These are phyloP conservation scores for Saturnia pavonia DNA, from an alignment of 2,888 invertebrate genomes.

Conservation along the genomic window DNA sequence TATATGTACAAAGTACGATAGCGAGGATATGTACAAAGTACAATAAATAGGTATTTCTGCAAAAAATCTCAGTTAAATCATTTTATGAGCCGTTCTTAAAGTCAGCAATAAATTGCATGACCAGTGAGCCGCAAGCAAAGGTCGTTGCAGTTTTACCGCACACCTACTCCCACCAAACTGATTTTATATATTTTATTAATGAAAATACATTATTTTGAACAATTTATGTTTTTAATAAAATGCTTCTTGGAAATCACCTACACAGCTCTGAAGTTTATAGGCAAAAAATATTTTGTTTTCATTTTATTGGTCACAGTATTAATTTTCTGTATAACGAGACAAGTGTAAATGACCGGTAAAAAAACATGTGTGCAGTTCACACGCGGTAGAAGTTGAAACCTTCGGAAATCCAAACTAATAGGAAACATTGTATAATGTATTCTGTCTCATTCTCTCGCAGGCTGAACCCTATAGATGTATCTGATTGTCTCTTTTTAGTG, in stretches of 20 bases:
- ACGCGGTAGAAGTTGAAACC: too few relatives aligned
- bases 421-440: too few relatives aligned
- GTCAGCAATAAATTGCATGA: conserved; percentile 30
- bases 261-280: not conserved
- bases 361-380: too few relatives aligned
- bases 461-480: too few relatives aligned
- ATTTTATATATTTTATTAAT: conserved; percentile 6
- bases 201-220: not conserved
- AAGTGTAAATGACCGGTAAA: too few relatives aligned
- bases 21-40: not conserved
- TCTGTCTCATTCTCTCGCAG: too few relatives aligned
- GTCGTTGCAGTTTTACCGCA: not conserved
- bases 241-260: not conserved
- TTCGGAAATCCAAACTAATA: too few relatives aligned
- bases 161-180: not conserved
- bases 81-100: not conserved
- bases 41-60: not conserved
- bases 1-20: not conserved
- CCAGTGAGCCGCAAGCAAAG: conserved; percentile 14
- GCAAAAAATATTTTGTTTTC: not conserved
- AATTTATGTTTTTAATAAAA: not conserved
- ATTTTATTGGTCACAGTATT: not conserved
- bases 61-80: not conserved
- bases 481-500: too few relatives aligned
- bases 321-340: not conserved